phyloP scores from a whole-genome alignment of 2,113 vertebrate genomes.

The Pao palembangensis region DNA sequence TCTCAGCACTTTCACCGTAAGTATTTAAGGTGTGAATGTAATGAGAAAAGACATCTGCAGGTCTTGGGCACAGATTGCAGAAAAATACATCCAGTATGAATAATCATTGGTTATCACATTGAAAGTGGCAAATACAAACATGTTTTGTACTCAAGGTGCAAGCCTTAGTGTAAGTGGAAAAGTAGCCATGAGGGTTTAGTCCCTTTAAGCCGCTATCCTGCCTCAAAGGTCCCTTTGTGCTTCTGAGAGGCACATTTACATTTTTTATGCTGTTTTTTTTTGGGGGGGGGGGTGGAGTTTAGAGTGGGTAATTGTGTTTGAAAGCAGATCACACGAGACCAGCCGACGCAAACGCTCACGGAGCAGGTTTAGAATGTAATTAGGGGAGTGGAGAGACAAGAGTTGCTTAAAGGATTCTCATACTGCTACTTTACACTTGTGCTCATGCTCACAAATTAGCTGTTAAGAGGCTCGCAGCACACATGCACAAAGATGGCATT shows the following conservation, averaged over 20 bases:
- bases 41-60: slow-evolving; percentile 61
- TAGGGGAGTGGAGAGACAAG: slow-evolving; percentile 14
- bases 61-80: slow-evolving; percentile 36
- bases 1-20: slow-evolving; percentile 32
- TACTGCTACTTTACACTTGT: slow-evolving; percentile 38
- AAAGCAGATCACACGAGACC: slow-evolving; percentile 15
- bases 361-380: slow-evolving; percentile 20
- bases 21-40: slow-evolving; percentile 51
- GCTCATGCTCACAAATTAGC: slow-evolving; percentile 45
- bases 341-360: slow-evolving; percentile 4
- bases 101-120: slow-evolving; percentile 48
- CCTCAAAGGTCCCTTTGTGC: slow-evolving; percentile 21
- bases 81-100: slow-evolving; percentile 36
- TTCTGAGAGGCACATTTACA: slow-evolving; percentile 22
- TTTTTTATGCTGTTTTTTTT: slow-evolving; percentile 1
- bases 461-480: slow-evolving; percentile 1
- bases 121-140: slow-evolving; percentile 24
- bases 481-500: slow-evolving; percentile 6
- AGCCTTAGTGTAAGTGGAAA: slow-evolving; percentile 53
- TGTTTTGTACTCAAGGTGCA: slow-evolving; percentile 49
- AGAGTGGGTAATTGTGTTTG: slow-evolving; percentile 12
- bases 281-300: background rate
- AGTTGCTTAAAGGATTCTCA: slow-evolving; percentile 17
- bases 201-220: slow-evolving; percentile 21
- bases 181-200: slow-evolving; percentile 34